Evolutionary conservation across 2,888 invertebrate species (phyloP).

Genomic region (Spodoptera exigua): DNA sequence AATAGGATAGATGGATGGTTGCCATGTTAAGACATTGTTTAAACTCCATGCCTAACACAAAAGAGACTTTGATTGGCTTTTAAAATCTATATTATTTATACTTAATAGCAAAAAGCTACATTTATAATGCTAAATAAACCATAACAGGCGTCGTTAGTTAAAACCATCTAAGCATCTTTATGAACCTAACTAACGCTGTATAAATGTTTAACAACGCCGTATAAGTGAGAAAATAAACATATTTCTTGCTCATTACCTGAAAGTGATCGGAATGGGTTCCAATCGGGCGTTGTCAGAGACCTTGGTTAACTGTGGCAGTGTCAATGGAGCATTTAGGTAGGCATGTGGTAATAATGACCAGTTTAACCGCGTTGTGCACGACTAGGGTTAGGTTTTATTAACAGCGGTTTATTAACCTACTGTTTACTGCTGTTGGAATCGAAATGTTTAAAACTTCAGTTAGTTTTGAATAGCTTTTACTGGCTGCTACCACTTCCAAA

Average conservation of each 20-base stretch:
- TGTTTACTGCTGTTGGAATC: too few species aligned
- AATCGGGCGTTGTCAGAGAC: constrained; percentile 67
- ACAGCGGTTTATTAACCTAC: constrained; percentile 21
- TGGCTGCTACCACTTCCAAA: too few species aligned
- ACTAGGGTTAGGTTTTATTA: constrained; percentile 28
- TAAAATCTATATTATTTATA: too few species aligned
- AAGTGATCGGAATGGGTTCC: constrained; percentile 66
- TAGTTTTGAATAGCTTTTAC: too few species aligned
- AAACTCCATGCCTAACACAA: too few species aligned
- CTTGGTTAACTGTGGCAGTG: constrained; percentile 70
- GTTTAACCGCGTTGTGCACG: constrained; percentile 52
- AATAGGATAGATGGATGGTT: too few species aligned
- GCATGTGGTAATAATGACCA: constrained; percentile 66
- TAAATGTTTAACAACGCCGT: constrained; percentile 21
- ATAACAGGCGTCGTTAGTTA: neutral
- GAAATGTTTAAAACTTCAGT: too few species aligned
- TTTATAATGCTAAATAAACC: too few species aligned
- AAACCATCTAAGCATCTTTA: constrained; percentile 1
- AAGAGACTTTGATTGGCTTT: too few species aligned
- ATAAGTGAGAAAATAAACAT: constrained; percentile 45
- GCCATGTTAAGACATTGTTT: too few species aligned
- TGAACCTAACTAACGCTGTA: constrained; percentile 1
- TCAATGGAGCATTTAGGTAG: constrained; percentile 67
- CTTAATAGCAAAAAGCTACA: too few species aligned
- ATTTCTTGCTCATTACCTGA: constrained; percentile 69